Conservation (phyloP, 2,113 vertebrate genomes). For the Toxotes chatareus region DNA sequence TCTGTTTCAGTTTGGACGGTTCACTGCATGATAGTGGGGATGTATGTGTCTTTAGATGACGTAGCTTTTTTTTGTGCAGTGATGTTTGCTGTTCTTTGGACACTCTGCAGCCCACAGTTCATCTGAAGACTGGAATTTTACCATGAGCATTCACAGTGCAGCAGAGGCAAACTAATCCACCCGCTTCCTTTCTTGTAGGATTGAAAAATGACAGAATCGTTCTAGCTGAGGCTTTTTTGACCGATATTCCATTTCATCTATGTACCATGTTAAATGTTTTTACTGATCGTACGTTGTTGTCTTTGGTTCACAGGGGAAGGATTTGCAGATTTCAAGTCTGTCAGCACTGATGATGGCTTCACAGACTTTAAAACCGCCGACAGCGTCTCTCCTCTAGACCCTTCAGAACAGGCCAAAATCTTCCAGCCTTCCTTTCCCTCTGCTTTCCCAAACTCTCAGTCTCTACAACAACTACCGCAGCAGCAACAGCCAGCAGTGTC, state of each 20-base stretch:
- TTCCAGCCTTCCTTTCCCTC: constrained; percentile 89
- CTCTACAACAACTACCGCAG: constrained; percentile 86
- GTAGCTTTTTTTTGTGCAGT: constrained; percentile 50
- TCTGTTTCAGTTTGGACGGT: constrained; percentile 7
- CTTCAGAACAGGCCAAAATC: constrained; percentile 88
- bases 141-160: neutral
- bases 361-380: constrained; percentile 99
- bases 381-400: constrained; percentile 94
- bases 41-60: constrained; percentile 18
- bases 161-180: constrained; percentile 43
- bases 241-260: neutral
- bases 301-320: constrained; percentile 88
- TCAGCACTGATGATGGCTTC: constrained; percentile 92
- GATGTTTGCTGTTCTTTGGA: constrained; percentile 46
- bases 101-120: constrained; percentile 10
- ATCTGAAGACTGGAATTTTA: constrained; percentile 30
- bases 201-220: constrained; percentile 37
- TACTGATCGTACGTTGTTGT: constrained; percentile 45
- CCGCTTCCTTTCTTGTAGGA: constrained; percentile 52
- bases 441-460: constrained; percentile 85
- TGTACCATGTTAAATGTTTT: constrained; percentile 21
- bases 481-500: constrained; percentile 76
- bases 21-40: constrained; percentile 46
- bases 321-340: constrained; percentile 94
- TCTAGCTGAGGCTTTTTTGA: constrained; percentile 17